Base-by-base conservation (phyloP, 2,797 vertebrate species). In the Zalophus californianus region DNA sequence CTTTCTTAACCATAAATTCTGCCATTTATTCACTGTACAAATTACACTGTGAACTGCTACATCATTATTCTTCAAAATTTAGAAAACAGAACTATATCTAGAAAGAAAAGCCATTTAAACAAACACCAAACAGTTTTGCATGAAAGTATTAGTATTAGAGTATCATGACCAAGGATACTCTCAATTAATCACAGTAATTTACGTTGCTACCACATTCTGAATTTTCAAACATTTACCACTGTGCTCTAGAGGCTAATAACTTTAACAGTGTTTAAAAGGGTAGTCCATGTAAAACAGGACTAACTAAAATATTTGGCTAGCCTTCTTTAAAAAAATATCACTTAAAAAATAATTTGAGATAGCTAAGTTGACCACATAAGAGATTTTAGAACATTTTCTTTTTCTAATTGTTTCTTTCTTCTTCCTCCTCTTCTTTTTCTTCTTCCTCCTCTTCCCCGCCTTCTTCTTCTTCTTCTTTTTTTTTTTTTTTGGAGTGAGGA, bases 101-200 rank as follows among this genome's bases (percentile, higher is more conserved):
- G 73, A 86, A 92, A 75, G 3, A 85, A 90, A 87, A 94, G n/a
- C 13, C 29, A 91, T 44, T 88, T 78, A 85, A 94, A 50, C 35
- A 73, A 94, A 91, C 23, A 82, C 77, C 41, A 86, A 73, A 52
- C 52, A 15, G n/a, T n/a, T 92, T 86, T 78, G n/a, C 38, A 86
- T 70, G 13, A 87, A 77, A 50, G 50, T 18, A 70, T 82, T 70
- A 52, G 11, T 80, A 88, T 3, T 18, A 56, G 41, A 82, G 62
- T 3, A 79, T 50, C 16, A 50, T 6, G 23, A 90, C 50, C 73
- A 70, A 62, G n/a, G 64, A n/a, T 94, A 58, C 8, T 85, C 50
- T 38, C 38, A 38, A 15, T 38, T 48, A 62, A 75, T 68, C 35
- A 93, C 48, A 70, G 56, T 54, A 58, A 89, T n/a, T 70, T 54